A percentile compares a stretch with the other conserved stretches of the same genome.
phyloP scores from a whole-genome alignment of 2,113 vertebrate species.

The Oxyruncus cristatus region DNA sequence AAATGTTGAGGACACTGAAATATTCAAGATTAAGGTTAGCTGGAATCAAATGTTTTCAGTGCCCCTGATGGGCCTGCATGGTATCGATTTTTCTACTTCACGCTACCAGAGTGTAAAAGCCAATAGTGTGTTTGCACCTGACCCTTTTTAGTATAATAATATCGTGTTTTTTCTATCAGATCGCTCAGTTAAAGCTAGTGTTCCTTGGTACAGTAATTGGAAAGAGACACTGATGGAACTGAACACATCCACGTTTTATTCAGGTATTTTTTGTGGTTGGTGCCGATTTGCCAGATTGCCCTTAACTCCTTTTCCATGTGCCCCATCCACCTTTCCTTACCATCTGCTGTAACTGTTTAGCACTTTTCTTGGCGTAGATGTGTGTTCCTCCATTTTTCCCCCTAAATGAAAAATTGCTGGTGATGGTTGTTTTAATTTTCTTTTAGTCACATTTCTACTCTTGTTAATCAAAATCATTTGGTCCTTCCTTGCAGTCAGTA shows the following conservation, averaged over 20 bases:
- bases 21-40: neutral
- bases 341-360: conserved; percentile 57
- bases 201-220: conserved; percentile 91
- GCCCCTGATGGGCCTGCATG: neutral
- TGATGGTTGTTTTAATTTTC: conserved; percentile 44
- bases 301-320: conserved; percentile 51
- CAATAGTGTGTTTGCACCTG: conserved; percentile 37
- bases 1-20: neutral
- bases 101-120: neutral
- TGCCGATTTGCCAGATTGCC: conserved; percentile 63
- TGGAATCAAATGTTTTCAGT: neutral
- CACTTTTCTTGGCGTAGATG: conserved; percentile 26
- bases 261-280: conserved; percentile 82
- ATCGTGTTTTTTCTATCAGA: conserved; percentile 84
- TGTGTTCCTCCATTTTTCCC: conserved; percentile 31
- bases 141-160: conserved; percentile 69
- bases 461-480: neutral
- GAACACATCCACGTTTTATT: conserved; percentile 84
- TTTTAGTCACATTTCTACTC: conserved; percentile 12
- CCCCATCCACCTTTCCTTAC: conserved; percentile 48
- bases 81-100: neutral
- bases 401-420: conserved; percentile 3
- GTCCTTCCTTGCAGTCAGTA: neutral
- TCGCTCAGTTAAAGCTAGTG: conserved; percentile 90
- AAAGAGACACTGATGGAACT: conserved; percentile 88